Percentiles rank a stretch among this genome's conserved stretches.
phyloP scores from a whole-genome alignment of 35 echinoderm and acorn worm species.

The Apostichopus parvimensis region DNA sequence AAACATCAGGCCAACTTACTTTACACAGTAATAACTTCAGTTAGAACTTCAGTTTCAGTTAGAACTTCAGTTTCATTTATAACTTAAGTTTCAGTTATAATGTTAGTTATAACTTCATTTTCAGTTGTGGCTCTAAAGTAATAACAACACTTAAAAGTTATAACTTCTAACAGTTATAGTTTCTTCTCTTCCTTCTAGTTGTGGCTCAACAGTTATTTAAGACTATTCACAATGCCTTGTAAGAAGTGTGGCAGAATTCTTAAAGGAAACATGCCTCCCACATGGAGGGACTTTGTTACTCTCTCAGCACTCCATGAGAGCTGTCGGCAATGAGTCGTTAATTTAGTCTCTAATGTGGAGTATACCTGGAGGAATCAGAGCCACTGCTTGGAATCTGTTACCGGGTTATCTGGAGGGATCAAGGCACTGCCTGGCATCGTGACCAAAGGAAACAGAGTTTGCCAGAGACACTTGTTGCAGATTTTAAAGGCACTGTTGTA shows the following conservation, averaged over 20 bases:
- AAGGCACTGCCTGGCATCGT: too few species aligned
- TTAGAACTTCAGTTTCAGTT: too few species aligned
- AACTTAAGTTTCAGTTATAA: background rate
- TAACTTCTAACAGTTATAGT: background rate
- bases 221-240: slow-evolving; percentile 82
- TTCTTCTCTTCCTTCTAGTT: slow-evolving; percentile 47
- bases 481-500: too few species aligned
- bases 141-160: background rate
- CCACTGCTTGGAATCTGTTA: too few species aligned
- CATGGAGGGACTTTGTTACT: slow-evolving; percentile 78
- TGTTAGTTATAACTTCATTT: background rate
- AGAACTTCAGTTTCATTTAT: too few species aligned
- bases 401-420: too few species aligned
- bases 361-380: background rate
- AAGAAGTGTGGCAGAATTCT: slow-evolving; percentile 84
- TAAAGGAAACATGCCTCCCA: slow-evolving; percentile 92
- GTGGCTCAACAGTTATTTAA: slow-evolving; percentile 85
- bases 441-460: too few species aligned
- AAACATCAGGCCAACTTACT: too few species aligned
- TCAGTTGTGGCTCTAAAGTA: slow-evolving; percentile 81
- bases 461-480: too few species aligned
- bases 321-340: slow-evolving; percentile 62
- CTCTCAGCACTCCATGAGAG: slow-evolving; percentile 74
- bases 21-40: too few species aligned
- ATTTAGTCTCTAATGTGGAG: background rate